Conservation (phyloP, 2,888 invertebrate genomes). For the Strigamia crassipes region DNA sequence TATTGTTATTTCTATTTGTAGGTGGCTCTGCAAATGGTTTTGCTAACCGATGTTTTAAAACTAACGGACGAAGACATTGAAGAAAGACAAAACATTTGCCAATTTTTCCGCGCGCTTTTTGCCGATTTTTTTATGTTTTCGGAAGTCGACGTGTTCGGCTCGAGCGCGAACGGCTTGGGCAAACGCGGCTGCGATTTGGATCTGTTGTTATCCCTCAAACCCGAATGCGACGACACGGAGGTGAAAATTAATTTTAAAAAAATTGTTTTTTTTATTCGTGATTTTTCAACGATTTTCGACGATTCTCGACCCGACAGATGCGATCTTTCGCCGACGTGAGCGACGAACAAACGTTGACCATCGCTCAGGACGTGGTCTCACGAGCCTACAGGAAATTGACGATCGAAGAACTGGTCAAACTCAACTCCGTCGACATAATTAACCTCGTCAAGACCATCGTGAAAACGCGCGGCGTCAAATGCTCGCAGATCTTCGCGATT, state of each 20-base stretch:
- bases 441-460: background rate
- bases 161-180: slow-evolving; percentile 17
- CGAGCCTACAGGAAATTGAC: background rate
- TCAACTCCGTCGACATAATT: background rate
- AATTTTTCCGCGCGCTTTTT: background rate
- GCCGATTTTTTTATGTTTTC: background rate
- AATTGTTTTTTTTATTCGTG: too few species aligned
- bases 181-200: slow-evolving; percentile 19
- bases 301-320: too few species aligned
- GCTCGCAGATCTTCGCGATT: background rate
- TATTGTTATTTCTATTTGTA: too few species aligned
- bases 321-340: background rate
- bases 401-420: background rate
- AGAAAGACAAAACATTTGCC: background rate
- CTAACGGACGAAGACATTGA: background rate
- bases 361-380: background rate
- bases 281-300: too few species aligned
- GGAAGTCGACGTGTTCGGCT: slow-evolving; percentile 17
- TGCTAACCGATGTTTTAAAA: background rate
- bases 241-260: background rate
- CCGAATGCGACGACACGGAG: background rate
- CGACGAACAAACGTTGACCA: background rate
- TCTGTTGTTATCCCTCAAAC: background rate
- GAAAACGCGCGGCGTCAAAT: background rate
- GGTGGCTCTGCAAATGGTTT: background rate